These are phyloP conservation scores for Cephus pulcher DNA, from an alignment of 2,888 invertebrate genomes.

Conservation along the genomic window DNA sequence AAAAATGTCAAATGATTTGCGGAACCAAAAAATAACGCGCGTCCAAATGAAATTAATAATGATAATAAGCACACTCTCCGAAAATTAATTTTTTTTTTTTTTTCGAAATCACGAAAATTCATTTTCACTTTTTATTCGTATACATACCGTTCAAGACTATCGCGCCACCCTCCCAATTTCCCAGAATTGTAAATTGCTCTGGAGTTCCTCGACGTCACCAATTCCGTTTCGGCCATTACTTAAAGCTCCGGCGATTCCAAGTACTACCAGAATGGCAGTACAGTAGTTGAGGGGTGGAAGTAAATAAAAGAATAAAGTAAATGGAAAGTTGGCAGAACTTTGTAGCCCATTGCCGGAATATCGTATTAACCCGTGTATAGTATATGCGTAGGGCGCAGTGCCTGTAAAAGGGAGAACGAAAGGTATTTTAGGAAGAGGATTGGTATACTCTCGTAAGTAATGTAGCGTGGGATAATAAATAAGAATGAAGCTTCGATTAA, in stretches of 20 bases:
- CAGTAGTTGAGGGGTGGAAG: background rate
- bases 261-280: background rate
- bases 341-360: background rate
- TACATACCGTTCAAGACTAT: too few relatives aligned
- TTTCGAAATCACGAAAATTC: too few relatives aligned
- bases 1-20: too few relatives aligned
- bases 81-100: too few relatives aligned
- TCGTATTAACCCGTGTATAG: background rate
- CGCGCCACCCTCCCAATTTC: background rate
- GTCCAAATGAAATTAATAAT: too few relatives aligned
- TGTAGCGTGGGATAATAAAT: background rate
- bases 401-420: background rate
- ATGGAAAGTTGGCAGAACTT: background rate
- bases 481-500: background rate
- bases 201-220: background rate
- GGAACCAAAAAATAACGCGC: too few relatives aligned
- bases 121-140: too few relatives aligned
- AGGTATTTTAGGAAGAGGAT: background rate
- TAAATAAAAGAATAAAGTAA: background rate
- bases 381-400: background rate
- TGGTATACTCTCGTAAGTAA: background rate
- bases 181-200: background rate
- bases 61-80: too few relatives aligned
- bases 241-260: constrained; percentile 1
- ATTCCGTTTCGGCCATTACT: background rate